A percentile compares a stretch with the other conserved stretches of the same genome.
phyloP scores from a whole-genome alignment of 2,888 invertebrate species.

The Drosophila nr. medialis region DNA sequence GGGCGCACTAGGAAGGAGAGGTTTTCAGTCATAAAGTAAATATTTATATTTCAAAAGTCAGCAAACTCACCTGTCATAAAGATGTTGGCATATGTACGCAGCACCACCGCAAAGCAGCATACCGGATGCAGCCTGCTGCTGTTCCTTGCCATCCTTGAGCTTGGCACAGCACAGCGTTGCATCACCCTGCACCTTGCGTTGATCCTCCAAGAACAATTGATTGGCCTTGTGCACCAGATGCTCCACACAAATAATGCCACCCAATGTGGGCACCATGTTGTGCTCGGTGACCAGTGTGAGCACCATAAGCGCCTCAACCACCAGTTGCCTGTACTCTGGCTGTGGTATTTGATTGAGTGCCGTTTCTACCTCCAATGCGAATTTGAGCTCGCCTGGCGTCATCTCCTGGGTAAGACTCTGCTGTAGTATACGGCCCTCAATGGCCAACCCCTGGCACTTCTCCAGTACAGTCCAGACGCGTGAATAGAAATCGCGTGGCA shows the following conservation, averaged over 20 bases:
- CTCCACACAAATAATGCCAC: constrained; percentile 94
- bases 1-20: constrained; percentile 90
- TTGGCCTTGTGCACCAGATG: constrained; percentile 97
- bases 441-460: constrained; percentile 96
- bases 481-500: constrained; percentile 98
- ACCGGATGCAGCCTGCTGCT: constrained; percentile 87
- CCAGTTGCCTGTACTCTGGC: constrained; percentile 98
- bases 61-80: constrained; percentile 90
- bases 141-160: constrained; percentile 87
- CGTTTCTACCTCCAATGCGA: constrained; percentile 98
- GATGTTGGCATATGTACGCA: constrained; percentile 97
- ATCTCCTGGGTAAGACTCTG: constrained; percentile 98
- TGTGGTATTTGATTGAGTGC: constrained; percentile 98
- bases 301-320: constrained; percentile 99
- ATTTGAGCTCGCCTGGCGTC: constrained; percentile 99
- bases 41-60: not conserved
- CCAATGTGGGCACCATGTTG: constrained; percentile 91
- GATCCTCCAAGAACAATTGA: constrained; percentile 97
- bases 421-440: constrained; percentile 95
- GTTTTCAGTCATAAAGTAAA: not conserved
- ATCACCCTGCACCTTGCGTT: constrained; percentile 95
- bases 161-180: constrained; percentile 97
- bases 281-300: constrained; percentile 95
- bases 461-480: constrained; percentile 96
- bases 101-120: constrained; percentile 95